Evolutionary conservation across 2,797 vertebrate genomes (phyloP).

Genomic region (Sebastes alutus): DNA sequence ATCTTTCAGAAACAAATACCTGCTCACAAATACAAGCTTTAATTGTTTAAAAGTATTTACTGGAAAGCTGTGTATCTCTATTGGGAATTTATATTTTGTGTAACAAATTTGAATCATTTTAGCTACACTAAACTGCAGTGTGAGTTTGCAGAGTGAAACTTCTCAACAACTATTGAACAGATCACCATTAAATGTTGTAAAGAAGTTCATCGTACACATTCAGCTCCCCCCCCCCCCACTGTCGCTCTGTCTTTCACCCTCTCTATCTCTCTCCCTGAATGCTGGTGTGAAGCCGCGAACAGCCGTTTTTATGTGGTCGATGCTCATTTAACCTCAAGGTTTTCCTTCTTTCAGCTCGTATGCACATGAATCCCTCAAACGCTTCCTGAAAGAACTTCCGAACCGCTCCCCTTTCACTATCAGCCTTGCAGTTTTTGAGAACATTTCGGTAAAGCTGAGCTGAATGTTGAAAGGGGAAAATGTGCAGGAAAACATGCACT

Average conservation of each 20-base stretch:
- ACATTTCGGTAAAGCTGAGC: neutral
- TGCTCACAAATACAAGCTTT: neutral
- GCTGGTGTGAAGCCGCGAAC: neutral
- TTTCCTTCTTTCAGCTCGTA: conserved; percentile 15
- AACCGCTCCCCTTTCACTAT: neutral
- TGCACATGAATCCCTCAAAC: neutral
- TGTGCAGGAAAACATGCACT: neutral
- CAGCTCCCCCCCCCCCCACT: neutral
- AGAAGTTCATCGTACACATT: neutral
- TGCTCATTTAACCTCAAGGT: conserved; percentile 31
- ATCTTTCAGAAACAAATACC: neutral
- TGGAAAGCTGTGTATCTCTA: neutral
- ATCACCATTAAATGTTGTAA: neutral
- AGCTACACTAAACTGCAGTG: neutral
- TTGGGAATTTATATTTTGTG: neutral
- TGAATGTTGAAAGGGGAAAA: conserved; percentile 15
- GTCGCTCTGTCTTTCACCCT: neutral
- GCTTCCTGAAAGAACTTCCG: conserved; percentile 1
- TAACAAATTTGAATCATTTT: neutral
- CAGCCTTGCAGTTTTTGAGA: neutral
- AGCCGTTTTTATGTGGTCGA: neutral
- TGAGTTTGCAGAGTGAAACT: neutral
- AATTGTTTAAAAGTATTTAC: neutral
- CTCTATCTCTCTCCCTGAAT: neutral
- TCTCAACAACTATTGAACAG: neutral